phyloP scores from a whole-genome alignment of 2,113 vertebrate genomes.

The Amphiprion ocellaris region DNA sequence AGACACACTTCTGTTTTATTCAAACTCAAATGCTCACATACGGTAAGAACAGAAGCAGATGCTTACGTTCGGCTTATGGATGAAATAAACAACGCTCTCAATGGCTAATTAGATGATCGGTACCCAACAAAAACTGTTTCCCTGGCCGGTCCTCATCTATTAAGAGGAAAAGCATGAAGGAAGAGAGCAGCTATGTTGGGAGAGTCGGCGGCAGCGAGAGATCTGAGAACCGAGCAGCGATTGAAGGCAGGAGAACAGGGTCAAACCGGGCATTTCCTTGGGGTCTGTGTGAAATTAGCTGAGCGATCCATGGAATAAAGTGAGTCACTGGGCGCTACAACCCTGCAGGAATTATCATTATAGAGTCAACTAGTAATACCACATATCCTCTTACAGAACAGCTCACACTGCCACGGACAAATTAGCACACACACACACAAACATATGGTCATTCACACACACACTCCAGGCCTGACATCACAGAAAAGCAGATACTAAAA shows the following conservation, averaged over 20 bases:
- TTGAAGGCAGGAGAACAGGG: constrained; percentile 11
- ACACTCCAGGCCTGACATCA: not conserved
- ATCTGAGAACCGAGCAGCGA: constrained; percentile 1
- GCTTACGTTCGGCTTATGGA: constrained; percentile 38
- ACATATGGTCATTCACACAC: not conserved
- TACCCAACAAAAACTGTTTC: constrained; percentile 24
- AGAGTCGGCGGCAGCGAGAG: constrained; percentile 1
- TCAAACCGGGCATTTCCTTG: constrained; percentile 41
- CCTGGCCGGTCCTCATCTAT: not conserved
- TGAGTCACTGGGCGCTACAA: constrained; percentile 5
- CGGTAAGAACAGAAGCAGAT: constrained; percentile 13
- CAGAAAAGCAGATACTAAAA: constrained; percentile 12
- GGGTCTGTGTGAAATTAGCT: constrained; percentile 61
- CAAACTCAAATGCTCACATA: not conserved
- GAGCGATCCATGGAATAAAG: constrained; percentile 43
- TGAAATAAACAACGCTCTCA: constrained; percentile 35
- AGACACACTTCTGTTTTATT: not conserved
- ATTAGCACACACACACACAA: not conserved
- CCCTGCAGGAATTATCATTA: constrained; percentile 49
- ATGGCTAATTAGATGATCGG: constrained; percentile 46
- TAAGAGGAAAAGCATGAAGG: constrained; percentile 6
- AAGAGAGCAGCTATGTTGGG: constrained; percentile 1
- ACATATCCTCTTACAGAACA: constrained; percentile 2
- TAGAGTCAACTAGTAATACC: not conserved
- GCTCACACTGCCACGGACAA: not conserved